Evolutionary conservation across 1,140 invertebrate genomes (phyloP), one percentile per base, ranked within the genome.

Genomic region (Zaprionus inermis): DNA sequence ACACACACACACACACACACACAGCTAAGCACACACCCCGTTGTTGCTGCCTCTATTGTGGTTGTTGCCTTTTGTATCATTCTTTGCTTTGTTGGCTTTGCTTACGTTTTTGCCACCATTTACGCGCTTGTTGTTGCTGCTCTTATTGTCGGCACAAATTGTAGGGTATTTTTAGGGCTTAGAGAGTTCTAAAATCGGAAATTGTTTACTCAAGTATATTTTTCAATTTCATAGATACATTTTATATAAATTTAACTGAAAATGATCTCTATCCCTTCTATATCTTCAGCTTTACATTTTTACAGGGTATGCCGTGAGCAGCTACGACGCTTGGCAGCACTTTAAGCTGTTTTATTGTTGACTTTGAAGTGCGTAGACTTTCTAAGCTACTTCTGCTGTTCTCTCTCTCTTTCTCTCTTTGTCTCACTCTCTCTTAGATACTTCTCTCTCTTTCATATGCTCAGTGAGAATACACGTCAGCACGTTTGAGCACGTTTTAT

Each of bases 401-500:
- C 38, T 16, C 14, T 0, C 12, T 11, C 5, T 24, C 34, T 5
- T 36, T 28, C n/a, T 12, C 14, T 28, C 56, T 24, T 24, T 5
- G 36, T 28, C n/a, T 12, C 14, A 20, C 56, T 20, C 49, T n/a
- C 20, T 30, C 22, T 4, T 18, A 5, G 11, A 44, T 44, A 16
- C 38, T 44, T 7, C 14, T 44, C 10, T 49, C 11, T 22, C 44
- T 12, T 49, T 49, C 10, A 3, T 11, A 55, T 55, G 49, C 16
- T n/a, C 10, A n/a, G 36, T 38, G 38, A 24, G 20, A 9, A 65
- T 49, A 72, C 73, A 76, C 75, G 70, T 80, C 70, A 70, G 72
- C 74, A 83, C 66, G 24, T 73, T 75, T 73, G 55, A 81, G 78
- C 84, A 89, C 84, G 85, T 89, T 89, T 89, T 89, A 89, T 89